Base-by-base conservation (phyloP, 2,888 invertebrate species). In the Lycia hirtaria region DNA sequence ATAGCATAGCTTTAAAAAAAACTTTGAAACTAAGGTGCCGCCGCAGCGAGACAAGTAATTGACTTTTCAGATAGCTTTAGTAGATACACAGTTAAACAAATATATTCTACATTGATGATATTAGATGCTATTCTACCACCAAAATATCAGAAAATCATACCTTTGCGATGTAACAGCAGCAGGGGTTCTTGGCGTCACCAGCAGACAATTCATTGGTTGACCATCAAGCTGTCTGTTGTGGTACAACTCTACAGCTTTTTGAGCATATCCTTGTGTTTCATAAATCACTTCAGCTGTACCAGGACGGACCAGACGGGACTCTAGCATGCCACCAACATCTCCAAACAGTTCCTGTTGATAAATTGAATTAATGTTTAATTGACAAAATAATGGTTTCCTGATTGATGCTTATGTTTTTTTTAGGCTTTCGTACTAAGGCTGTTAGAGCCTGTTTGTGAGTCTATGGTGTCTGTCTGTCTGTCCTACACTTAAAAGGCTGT, bases 281-380 rank as follows among this genome's bases (percentile, higher is more conserved):
- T 97, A 98, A 67, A 98, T 96, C 0, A 98, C 98, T 89, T 98
- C 98, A 0, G 98, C 98, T 1, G 96, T 96, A 0, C 98, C 98
- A 0, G 96, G 95, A 38, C 97, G 94, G 10, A 97, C 96, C 69
- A 98, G 92, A 69, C 96, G 94, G 0, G 97, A 97, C 65, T 96
- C 96, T 53, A 96, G 88, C 78, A 98, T 93, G 40, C 97, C 96
- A 0, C 98, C 98, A 60, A 98, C 96, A 79, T 98, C 98, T 75
- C 97, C 97, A 92, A 98, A 98, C 40, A 98, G 90, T 85, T 98
- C 98, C 97, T 97, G 12, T 24, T 20, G 14, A 38, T 20, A 38
- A 38, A 33, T 10, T 19, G 2, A n/a, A n/a, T n/a, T n/a, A n/a
- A n/a, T n/a, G n/a, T n/a, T n/a, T n/a, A n/a, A n/a, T n/a, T n/a